Evolutionary conservation across 2,888 invertebrate species (phyloP), one percentile per base, ranked within the genome.

Genomic region (Cinara cedri): DNA sequence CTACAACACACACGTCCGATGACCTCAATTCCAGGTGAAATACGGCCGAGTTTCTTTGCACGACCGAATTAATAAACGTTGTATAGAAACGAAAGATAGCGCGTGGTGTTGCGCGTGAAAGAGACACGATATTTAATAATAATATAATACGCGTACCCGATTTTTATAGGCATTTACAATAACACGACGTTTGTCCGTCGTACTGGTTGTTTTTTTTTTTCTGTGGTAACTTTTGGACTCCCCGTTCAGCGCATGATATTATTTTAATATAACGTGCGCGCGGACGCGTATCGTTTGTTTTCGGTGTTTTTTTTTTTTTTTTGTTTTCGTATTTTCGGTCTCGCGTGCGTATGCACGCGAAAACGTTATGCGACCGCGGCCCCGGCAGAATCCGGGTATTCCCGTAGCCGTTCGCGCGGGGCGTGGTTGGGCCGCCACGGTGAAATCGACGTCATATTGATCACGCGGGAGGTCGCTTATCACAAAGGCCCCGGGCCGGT

Each of bases 401-500:
- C 60, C 60, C 55, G 68, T 60, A n/a, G n/a, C n/a, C n/a, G n/a
- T n/a, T n/a, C n/a, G n/a, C n/a, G n/a, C n/a, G 34, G 78, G 78
- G 78, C 78, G 78, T 78, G 78, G 78, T 78, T 78, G 70, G 68
- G 68, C 68, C 68, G 62, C 68, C 70, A 78, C 78, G 16, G 68
- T 49, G 68, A 70, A 78, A 78, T 78, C 68, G 78, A 78, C 78
- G 78, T 78, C 68, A 78, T 78, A 78, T 78, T 78, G 78, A 78
- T 78, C 78, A 78, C 78, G 70, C 68, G 70, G 70, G 78, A 78
- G 78, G 78, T 78, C 78, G 78, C 70, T 78, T 78, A 78, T 78
- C 78, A 78, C 68, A 78, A 78, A 78, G 78, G 78, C 68, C 76
- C 66, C 76, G 66, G 68, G 78, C 70, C 68, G 42, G 60, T 60